Conservation (phyloP, 2,113 vertebrate species). For the Megaptera novaeangliae region DNA sequence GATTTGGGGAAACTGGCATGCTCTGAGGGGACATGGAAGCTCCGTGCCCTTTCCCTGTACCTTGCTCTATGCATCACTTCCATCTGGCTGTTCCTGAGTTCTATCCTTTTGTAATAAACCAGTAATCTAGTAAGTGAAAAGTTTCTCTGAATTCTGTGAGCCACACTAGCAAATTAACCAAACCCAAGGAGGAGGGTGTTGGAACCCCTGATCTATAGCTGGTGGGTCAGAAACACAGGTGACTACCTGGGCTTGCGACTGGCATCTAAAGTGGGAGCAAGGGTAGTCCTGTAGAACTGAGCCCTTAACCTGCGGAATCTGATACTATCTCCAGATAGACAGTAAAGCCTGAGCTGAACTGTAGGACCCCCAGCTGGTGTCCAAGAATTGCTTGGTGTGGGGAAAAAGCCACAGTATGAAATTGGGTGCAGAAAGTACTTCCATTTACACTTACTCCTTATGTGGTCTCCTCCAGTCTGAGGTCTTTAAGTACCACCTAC, state of each 20-base stretch:
- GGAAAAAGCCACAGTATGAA: neutral
- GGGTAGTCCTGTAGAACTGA: neutral
- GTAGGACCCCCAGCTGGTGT: neutral
- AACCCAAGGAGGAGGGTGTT: neutral
- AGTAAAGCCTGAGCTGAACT: neutral
- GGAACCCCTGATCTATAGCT: neutral
- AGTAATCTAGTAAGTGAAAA: neutral
- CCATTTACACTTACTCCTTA: neutral
- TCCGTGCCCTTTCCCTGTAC: neutral
- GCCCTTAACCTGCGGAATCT: neutral
- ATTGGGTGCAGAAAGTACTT: neutral
- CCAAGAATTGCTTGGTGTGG: neutral
- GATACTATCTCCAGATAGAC: neutral
- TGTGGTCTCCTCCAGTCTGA: neutral
- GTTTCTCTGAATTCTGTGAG: neutral
- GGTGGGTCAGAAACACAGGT: neutral
- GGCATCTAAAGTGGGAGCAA: neutral
- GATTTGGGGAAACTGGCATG: neutral
- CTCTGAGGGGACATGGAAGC: neutral
- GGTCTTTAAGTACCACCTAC: neutral
- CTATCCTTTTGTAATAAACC: neutral
- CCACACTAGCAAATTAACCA: neutral
- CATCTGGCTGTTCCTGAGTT: neutral
- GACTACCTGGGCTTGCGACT: neutral
- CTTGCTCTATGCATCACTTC: neutral